phyloP scores from a whole-genome alignment of 2,113 vertebrate species.

The Xiphias gladius region DNA sequence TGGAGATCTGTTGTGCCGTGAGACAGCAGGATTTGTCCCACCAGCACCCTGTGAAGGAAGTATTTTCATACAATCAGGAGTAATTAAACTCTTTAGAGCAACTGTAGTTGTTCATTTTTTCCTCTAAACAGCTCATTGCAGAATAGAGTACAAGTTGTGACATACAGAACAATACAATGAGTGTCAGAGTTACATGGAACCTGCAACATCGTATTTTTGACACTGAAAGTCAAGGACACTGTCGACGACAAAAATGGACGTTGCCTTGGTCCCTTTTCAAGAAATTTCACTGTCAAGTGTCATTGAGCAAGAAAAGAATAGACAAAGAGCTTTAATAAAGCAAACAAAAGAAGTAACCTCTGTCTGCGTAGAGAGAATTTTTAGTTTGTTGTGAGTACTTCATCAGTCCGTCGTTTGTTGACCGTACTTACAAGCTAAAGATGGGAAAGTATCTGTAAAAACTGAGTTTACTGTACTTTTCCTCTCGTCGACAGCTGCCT shows the following conservation, averaged over 20 bases:
- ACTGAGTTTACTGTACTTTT: background rate
- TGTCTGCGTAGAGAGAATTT: background rate
- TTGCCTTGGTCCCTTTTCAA: constrained; percentile 4
- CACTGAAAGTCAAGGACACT: background rate
- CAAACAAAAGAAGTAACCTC: background rate
- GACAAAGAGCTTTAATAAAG: background rate
- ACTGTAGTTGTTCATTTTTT: background rate
- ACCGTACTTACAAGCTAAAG: background rate
- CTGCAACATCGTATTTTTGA: background rate
- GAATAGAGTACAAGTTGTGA: background rate
- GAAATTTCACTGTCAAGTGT: constrained; percentile 14
- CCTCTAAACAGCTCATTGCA: background rate
- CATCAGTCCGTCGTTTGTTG: background rate
- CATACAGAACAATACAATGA: background rate
- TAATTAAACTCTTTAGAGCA: too few relatives aligned
- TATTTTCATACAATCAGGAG: background rate
- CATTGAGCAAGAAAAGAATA: background rate
- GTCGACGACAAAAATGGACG: background rate
- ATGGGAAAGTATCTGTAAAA: background rate
- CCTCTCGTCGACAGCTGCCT: background rate
- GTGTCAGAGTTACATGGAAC: background rate
- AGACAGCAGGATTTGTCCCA: background rate
- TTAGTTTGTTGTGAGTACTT: background rate
- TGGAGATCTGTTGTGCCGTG: background rate
- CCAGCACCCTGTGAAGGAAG: background rate